Percentiles rank a stretch among this genome's conserved stretches.
phyloP scores from a whole-genome alignment of 2,113 vertebrate species.

The Procavia capensis region DNA sequence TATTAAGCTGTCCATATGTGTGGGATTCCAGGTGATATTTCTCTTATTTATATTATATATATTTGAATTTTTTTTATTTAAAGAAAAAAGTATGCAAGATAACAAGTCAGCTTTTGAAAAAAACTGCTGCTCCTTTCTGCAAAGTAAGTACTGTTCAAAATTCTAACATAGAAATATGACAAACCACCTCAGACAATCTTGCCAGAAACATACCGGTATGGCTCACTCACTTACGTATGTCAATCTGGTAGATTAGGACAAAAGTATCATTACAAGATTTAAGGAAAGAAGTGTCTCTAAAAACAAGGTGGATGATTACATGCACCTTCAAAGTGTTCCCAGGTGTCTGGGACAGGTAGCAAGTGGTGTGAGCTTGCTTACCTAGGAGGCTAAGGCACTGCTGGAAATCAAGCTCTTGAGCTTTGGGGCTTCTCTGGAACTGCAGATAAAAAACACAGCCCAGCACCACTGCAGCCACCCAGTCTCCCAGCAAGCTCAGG shows the following conservation, averaged over 20 bases:
- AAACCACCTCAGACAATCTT: neutral
- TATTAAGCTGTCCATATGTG: neutral
- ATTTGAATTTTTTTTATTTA: slow-evolving; percentile 7
- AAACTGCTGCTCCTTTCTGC: neutral
- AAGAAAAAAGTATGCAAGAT: neutral
- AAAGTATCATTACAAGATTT: neutral
- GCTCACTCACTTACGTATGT: too few relatives aligned
- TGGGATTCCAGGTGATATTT: neutral
- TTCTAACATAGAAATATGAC: neutral
- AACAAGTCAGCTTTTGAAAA: neutral
- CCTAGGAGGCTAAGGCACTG: too few relatives aligned
- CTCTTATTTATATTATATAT: neutral
- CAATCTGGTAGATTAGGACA: neutral
- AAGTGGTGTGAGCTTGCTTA: neutral
- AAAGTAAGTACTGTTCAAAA: neutral
- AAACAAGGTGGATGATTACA: neutral
- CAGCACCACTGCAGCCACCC: neutral
- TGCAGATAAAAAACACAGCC: neutral
- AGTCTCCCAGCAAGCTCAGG: fast-evolving
- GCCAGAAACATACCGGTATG: neutral
- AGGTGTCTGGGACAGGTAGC: neutral
- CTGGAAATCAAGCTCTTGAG: neutral
- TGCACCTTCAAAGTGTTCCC: neutral
- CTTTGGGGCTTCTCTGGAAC: neutral
- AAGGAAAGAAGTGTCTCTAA: neutral